Base-by-base conservation (phyloP, 1,140 invertebrate genomes). In the Vanessa tameamea region DNA sequence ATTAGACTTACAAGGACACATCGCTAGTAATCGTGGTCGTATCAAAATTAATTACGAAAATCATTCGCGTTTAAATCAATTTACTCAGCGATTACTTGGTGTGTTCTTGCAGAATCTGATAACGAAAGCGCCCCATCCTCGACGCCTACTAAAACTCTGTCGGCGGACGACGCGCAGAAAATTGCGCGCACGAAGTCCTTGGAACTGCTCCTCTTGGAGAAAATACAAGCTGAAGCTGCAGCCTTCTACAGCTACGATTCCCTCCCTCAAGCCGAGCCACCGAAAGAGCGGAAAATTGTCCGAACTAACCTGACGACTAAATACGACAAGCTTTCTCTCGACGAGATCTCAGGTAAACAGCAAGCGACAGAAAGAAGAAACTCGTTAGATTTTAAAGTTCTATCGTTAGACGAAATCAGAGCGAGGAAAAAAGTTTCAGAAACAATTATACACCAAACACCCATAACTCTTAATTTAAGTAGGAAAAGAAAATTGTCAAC, bases 41-140 rank as follows among this genome's bases (percentile, higher is more conserved):
- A 72, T 86, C 86, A 91, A 91, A 91, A 87, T 78, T 90, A 91
- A 91, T 91, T 91, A 91, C 90, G 84, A 90, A 90, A 92, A 92
- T 91, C 89, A 88, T 87, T 61, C 43, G 64, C 64, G 66, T 63
- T 53, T 57, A 69, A 57, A 64, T 59, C 64, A 37, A 43, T 64
- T 69, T 69, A 80, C 80, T 90, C 83, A 91, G 82, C 82, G 82
- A 79, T 92, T 87, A 75, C 74, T 85, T 77, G 81, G 89, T 95
- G 93, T 95, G 93, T 95, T 95, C 93, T 95, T 95, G 93, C 95
- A 96, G 95, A 96, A 85, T 95, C 95, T 76, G 95, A 95, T 93
- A 95, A 93, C 87, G 95, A 96, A 93, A 95, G 95, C 79, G 93
- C 93, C 73, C 93, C 95, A 14, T 93, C 93, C n/a, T 87, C 87